Evolutionary conservation across 2,113 vertebrate species (phyloP).

Genomic region (Seriola rivoliana): DNA sequence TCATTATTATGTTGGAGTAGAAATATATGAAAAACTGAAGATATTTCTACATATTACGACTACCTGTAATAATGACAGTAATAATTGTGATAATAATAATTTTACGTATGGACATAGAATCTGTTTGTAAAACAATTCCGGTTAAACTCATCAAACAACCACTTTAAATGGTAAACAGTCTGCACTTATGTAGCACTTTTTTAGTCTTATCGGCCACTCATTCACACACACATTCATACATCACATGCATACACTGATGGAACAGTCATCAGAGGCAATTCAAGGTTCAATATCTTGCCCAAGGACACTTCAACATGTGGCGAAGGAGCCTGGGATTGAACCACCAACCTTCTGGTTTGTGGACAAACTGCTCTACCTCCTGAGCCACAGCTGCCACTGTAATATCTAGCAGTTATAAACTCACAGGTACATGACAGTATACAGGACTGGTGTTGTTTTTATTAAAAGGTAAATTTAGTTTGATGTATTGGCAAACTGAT

Average conservation of each 20-base stretch:
- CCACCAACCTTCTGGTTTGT: no score
- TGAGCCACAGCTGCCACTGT: neutral
- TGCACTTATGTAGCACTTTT: no score
- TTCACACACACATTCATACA: no score
- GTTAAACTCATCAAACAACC: neutral
- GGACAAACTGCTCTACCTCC: no score
- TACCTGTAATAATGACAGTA: neutral
- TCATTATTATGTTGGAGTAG: neutral
- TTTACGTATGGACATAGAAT: neutral
- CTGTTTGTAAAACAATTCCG: neutral
- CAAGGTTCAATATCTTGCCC: no score
- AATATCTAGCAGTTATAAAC: neutral
- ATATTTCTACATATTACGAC: neutral
- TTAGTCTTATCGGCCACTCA: no score
- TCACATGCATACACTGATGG: no score
- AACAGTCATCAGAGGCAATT: no score
- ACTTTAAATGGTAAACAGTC: no score
- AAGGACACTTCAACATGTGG: no score
- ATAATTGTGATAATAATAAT: neutral
- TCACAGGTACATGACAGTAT: neutral
- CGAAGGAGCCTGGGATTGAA: no score
- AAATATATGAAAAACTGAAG: neutral
- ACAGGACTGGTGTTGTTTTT: constrained; percentile 3
- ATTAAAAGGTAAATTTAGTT: constrained; percentile 3
- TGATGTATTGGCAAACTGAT: constrained; percentile 32